Evolutionary conservation across 2,797 vertebrate genomes (phyloP).

Genomic region (Masticophis lateralis): DNA sequence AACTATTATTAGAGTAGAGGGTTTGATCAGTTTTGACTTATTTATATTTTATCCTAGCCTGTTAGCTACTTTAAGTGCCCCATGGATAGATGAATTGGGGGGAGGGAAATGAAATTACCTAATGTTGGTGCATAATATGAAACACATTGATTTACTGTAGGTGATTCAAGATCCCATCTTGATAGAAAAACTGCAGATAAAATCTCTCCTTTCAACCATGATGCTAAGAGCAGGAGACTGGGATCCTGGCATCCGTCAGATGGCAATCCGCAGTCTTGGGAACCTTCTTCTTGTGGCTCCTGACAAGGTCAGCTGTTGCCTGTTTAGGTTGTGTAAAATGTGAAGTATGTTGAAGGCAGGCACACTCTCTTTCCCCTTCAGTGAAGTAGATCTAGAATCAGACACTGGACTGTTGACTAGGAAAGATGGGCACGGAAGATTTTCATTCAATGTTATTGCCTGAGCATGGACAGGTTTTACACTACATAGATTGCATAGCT

Average conservation of each 20-base stretch:
- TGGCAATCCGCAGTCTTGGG: conserved; percentile 11
- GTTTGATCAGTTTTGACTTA: background rate
- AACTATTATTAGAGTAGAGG: background rate
- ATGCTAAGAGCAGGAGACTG: conserved; percentile 13
- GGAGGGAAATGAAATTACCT: background rate
- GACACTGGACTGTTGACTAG: background rate
- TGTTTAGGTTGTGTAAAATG: too few relatives aligned
- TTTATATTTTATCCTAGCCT: background rate
- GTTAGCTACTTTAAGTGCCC: background rate
- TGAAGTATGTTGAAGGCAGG: background rate
- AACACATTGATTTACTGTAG: background rate
- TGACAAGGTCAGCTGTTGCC: background rate
- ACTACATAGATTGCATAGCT: background rate
- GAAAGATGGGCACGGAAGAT: background rate
- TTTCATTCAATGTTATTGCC: background rate
- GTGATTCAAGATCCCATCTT: background rate
- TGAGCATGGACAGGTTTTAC: background rate
- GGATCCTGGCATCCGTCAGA: background rate
- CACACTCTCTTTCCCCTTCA: background rate
- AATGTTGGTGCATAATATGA: background rate
- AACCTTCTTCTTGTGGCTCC: background rate
- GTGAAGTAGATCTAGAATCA: background rate
- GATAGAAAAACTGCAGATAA: background rate
- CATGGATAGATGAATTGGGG: background rate
- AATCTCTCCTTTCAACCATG: background rate